Base-by-base conservation (phyloP, 92 coral and sea anemone genomes). In the Actinostola sp. region DNA sequence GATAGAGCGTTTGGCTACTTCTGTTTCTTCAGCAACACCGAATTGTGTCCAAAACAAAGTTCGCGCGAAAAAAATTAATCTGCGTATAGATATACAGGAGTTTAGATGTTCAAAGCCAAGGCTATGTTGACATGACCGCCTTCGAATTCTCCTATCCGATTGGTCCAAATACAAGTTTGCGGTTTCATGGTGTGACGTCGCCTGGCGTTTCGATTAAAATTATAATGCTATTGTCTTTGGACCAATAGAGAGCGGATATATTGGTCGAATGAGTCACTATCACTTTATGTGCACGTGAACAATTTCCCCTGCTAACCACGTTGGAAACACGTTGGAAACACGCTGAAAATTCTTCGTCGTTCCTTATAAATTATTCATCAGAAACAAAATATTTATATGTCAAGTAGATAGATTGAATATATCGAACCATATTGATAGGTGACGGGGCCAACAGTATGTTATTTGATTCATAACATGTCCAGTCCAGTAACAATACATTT, bases 11-110 rank as follows among this genome's bases (percentile, higher is more conserved):
- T 57, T 30, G 61, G 21, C 42, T 55, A 48, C 63, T 65, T 67
- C 80, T 75, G 49, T 33, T 61, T 71, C 58, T 73, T 61, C 48
- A 46, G 44, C 86, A 54, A 70, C 81, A 49, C 32, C 25, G 20
- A 27, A 31, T 14, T 38, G 32, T 29, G 57, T 69, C 78, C 71
- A 71, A 75, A 79, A 81, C 84, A 85, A 85, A 74, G 79, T 90
- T 87, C 96, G 89, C 89, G 92, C 92, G 77, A 86, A 90, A 89
- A 84, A 83, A 78, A 82, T 70, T 68, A 69, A 75, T 80, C 92
- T 90, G 92, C 96, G 92, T 86, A 64, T 86, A 76, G 59, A 72
- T 65, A 56, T 63, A 48, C 82, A 48, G 70, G 55, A 64, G 60
- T 77, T 86, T 78, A 88, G 67, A 50, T 46, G 26, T 77, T 91